Conservation (phyloP, 2,888 invertebrate species). For the Laothoe populi region DNA sequence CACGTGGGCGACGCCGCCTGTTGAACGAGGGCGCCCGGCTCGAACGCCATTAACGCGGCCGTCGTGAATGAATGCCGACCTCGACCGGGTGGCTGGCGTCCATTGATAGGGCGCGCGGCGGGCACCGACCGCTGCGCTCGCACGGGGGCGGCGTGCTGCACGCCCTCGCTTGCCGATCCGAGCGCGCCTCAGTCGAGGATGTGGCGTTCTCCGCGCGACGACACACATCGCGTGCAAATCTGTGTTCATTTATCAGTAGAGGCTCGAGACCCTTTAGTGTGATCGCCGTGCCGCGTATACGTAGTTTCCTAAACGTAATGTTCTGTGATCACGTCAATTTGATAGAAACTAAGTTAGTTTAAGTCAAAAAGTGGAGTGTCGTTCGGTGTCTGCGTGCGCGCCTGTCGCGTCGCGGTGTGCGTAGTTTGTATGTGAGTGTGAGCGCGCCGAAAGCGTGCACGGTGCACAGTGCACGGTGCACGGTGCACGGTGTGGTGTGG, state of each 20-base stretch:
- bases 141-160: slow-evolving; percentile 77
- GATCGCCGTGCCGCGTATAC: slow-evolving; percentile 62
- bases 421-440: slow-evolving; percentile 52
- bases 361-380: slow-evolving; percentile 45
- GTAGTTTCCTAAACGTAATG: slow-evolving; percentile 67
- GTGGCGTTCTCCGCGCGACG: slow-evolving; percentile 80
- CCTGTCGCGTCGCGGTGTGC: slow-evolving; percentile 41
- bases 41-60: slow-evolving; percentile 78
- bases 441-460: slow-evolving; percentile 52
- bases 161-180: slow-evolving; percentile 70
- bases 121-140: slow-evolving; percentile 71
- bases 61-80: slow-evolving; percentile 83
- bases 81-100: slow-evolving; percentile 78
- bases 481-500: slow-evolving; percentile 59
- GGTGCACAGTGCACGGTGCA: slow-evolving; percentile 43
- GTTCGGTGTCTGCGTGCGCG: slow-evolving; percentile 45
- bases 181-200: slow-evolving; percentile 86
- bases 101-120: slow-evolving; percentile 79
- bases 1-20: slow-evolving; percentile 79
- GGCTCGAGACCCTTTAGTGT: slow-evolving; percentile 59
- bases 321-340: slow-evolving; percentile 81
- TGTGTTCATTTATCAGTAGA: slow-evolving; percentile 83
- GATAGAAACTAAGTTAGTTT: slow-evolving; percentile 66
- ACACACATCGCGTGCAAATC: slow-evolving; percentile 73
- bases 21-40: slow-evolving; percentile 72